Percentiles rank a stretch among this genome's conserved stretches.
Evolutionary conservation across 53 echinoderm and acorn worm genomes (phyloP).

Genomic region (Mesocentrotus franciscanus): DNA sequence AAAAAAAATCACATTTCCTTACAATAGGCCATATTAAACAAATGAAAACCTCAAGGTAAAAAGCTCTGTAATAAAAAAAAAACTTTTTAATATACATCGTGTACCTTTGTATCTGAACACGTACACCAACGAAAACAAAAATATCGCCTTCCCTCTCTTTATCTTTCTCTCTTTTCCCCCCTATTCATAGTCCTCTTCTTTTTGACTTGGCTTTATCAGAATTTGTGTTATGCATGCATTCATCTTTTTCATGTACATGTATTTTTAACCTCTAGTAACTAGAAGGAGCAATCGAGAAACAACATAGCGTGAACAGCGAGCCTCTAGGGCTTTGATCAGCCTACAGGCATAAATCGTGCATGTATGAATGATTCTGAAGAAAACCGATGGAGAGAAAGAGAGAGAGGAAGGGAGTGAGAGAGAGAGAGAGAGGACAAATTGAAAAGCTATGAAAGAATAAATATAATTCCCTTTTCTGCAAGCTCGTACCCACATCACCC

Average conservation of each 20-base stretch:
- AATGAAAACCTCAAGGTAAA: neutral
- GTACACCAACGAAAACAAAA: neutral
- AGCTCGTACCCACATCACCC: neutral
- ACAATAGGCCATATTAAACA: neutral
- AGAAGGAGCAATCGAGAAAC: constrained; percentile 41
- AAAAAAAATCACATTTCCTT: too few relatives aligned
- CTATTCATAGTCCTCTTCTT: constrained; percentile 8
- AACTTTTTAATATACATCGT: neutral
- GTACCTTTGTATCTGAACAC: constrained; percentile 14
- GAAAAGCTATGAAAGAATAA: constrained; percentile 42
- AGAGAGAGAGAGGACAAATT: neutral
- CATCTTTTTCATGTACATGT: constrained; percentile 61
- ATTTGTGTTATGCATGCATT: constrained; percentile 53
- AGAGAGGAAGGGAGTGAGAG: neutral
- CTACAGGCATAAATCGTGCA: constrained; percentile 6
- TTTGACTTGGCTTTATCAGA: constrained; percentile 42
- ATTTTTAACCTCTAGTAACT: constrained; percentile 55
- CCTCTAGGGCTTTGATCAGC: constrained; percentile 58
- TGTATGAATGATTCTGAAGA: constrained; percentile 51
- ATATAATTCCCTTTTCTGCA: constrained; percentile 42
- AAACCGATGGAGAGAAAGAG: neutral
- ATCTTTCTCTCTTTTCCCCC: neutral
- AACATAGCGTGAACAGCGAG: constrained; percentile 43
- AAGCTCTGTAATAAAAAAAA: neutral
- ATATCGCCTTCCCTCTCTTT: neutral